Conservation (phyloP, 2,113 vertebrate species). For the Erythrocercus mccallii region DNA sequence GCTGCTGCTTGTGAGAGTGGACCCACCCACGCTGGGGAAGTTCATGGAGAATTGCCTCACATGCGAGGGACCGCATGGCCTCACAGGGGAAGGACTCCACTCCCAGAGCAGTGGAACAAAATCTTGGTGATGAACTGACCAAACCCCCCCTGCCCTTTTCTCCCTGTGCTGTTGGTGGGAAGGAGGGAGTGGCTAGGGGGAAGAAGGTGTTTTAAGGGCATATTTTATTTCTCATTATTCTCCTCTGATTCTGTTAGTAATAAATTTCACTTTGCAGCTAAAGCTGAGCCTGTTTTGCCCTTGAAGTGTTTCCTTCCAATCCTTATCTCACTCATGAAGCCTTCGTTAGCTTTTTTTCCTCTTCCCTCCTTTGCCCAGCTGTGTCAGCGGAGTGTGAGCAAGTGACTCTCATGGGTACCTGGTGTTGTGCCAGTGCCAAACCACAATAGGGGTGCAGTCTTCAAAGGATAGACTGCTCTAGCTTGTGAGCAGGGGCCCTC, state of each 20-base stretch:
- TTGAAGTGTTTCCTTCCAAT: not conserved
- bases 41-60: not conserved
- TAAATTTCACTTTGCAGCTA: not conserved
- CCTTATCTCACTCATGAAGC: not conserved
- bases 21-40: not conserved
- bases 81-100: not conserved
- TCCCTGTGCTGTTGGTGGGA: fast-evolving
- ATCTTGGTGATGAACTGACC: not conserved
- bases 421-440: not conserved
- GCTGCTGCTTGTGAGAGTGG: not conserved
- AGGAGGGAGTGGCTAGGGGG: not conserved
- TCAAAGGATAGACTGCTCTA: not conserved
- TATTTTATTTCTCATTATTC: not conserved
- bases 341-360: not conserved
- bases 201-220: not conserved
- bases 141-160: not conserved
- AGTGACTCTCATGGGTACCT: fast-evolving
- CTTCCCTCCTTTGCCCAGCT: not conserved
- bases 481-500: not conserved
- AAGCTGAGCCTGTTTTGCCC: not conserved
- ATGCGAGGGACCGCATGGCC: not conserved
- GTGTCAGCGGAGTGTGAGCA: not conserved
- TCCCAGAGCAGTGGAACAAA: not conserved
- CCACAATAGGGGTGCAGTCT: not conserved
- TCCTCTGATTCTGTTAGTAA: not conserved